A percentile compares a stretch with the other conserved stretches of the same genome.
phyloP scores from a whole-genome alignment of 2,888 invertebrate species.

The Copidosoma aretas region DNA sequence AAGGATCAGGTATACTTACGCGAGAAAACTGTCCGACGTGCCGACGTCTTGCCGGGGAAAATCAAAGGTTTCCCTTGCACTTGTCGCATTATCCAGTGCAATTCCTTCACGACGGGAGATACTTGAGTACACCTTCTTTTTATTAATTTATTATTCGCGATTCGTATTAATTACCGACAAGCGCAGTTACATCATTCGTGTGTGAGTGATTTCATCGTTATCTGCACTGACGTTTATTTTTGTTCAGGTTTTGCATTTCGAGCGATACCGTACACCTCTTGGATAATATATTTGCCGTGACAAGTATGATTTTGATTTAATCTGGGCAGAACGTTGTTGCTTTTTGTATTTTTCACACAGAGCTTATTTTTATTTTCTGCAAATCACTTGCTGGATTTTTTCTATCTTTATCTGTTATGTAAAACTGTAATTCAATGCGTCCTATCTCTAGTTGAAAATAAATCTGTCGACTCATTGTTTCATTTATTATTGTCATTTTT shows the following conservation, averaged over 20 bases:
- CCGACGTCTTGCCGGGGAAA: background rate
- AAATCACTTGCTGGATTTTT: background rate
- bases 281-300: background rate
- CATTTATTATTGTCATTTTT: background rate
- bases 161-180: background rate
- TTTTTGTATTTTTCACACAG: background rate
- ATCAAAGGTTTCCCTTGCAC: background rate
- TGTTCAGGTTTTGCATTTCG: background rate
- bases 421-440: background rate
- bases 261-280: background rate
- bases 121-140: background rate
- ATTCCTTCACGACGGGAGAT: background rate
- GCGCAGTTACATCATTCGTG: background rate
- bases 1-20: no score
- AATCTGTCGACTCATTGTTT: background rate
- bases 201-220: background rate
- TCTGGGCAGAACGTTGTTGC: background rate
- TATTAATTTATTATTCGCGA: background rate
- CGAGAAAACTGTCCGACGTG: no score
- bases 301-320: background rate
- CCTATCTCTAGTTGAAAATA: conserved; percentile 2
- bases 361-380: background rate
- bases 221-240: background rate
- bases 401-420: background rate
- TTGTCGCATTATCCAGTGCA: background rate